Base-by-base conservation (phyloP, 2,113 vertebrate species). In the Gallinago undulata region DNA sequence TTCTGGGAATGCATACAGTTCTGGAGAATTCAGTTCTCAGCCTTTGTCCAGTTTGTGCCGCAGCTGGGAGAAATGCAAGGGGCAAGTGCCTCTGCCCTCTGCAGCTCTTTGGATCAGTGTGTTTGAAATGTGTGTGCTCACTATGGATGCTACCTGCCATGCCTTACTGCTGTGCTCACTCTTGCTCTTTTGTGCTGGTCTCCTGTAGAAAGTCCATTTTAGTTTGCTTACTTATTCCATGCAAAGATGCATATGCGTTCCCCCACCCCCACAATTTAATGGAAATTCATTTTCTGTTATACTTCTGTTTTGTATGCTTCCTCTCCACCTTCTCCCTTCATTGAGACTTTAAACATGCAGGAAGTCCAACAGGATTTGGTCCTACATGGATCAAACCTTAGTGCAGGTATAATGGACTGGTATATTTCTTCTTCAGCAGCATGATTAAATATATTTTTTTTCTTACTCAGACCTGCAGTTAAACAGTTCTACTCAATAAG, bases 251-350 rank as follows among this genome's bases (percentile, higher is more conserved):
- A 25, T 23, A 39, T 77, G 55, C 41, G 3, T 64, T 75, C 17
- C 35, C 7, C 47, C 13, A 47, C 14, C 37, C 5, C 47, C 11
- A 37, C 17, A 72, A 28, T 11, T 51, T 30, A 43, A 4, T 37
- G 45, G n/a, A 35, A 82, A 55, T 78, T 87, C 3, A 13, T 35
- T 24, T n/a, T 35, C 6, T 35, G 21, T 12, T 19, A 16, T 12
- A 12, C 13, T 82, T 63, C 63, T 89, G 6, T 16, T 37, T 2
- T 33, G 7, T 63, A 43, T 66, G 11, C 28, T 89, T 77, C 0
- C 0, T 55, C 11, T 77, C 3, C 4, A 15, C 11, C 7, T 81
- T 55, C 19, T 81, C 6, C 5, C 3, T 2, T 22, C 17, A 2
- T 0, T 56, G 50, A 11, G 27, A 47, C 53, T 88, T 73, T 1